These are phyloP conservation scores for Gallinago media DNA, from an alignment of 2,113 vertebrate genomes.

Conservation along the genomic window DNA sequence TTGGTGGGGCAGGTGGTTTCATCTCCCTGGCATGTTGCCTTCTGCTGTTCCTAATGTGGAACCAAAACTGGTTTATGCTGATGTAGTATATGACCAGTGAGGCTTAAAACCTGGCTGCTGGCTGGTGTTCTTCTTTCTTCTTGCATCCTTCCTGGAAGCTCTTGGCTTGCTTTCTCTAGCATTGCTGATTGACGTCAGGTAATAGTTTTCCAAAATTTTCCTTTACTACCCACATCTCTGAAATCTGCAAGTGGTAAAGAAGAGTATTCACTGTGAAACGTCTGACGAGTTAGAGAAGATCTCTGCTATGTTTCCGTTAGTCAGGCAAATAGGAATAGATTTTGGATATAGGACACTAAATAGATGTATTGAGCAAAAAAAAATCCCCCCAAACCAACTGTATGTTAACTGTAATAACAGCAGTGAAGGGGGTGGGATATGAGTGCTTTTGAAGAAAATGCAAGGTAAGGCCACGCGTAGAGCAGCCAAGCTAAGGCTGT, in stretches of 20 bases:
- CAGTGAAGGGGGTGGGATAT: not conserved
- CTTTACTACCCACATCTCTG: not conserved
- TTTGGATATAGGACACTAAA: not conserved
- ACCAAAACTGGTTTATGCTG: not conserved
- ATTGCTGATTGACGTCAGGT: not conserved
- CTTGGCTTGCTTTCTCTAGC: not conserved
- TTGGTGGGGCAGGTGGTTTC: not conserved
- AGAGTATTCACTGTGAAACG: not conserved
- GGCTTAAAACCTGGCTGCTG: not conserved
- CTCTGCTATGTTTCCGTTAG: not conserved
- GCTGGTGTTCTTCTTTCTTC: too few relatives aligned
- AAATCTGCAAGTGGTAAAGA: not conserved
- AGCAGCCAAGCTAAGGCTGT: not conserved
- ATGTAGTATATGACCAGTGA: too few relatives aligned
- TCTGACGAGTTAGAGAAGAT: not conserved
- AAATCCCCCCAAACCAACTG: not conserved
- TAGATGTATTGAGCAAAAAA: not conserved
- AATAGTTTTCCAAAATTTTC: not conserved
- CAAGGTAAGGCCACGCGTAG: not conserved
- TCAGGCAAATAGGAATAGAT: not conserved
- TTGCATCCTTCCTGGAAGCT: too few relatives aligned
- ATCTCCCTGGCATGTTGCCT: not conserved
- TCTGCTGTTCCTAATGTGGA: not conserved
- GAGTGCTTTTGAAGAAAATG: not conserved
- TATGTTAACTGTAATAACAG: not conserved